Evolutionary conservation across 1,140 invertebrate genomes (phyloP), one percentile per base, ranked within the genome.

Genomic region (Trichonephila clavipes): DNA sequence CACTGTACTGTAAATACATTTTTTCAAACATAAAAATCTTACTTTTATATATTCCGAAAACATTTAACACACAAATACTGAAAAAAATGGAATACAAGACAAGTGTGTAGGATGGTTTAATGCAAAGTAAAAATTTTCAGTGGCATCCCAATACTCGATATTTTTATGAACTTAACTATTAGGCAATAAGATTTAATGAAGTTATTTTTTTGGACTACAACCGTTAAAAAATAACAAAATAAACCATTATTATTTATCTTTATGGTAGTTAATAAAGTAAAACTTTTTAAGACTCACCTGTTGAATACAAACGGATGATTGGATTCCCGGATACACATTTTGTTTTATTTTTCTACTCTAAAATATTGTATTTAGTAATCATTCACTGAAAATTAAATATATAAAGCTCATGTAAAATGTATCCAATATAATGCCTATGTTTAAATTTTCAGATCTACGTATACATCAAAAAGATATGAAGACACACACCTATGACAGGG

Each of bases 401-500:
- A 69, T 69, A n/a, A 24, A 24, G n/a, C n/a, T 69, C 24, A 4
- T 28, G 18, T 16, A 77, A 83, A 85, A 85, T 44, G n/a, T 92
- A 85, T 92, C 90, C 90, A 83, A 92, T 58, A 40, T 66, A 24
- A 92, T 81, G 90, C 90, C 90, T 81, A 77, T 66, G 85, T 92
- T 91, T 51, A 91, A 72, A 90, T 28, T 81, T 24, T 1, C 77
- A 92, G 59, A 81, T 81, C 89, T 92, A 92, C 90, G 90, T 92
- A 62, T 92, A 92, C 90, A 92, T 28, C 77, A 92, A 85, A 85
- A 90, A 81, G 89, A 90, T 90, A 90, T 82, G 89, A 90, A 90
- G 34, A 81, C 81, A 90, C 72, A 51, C 88, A 90, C 89, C 89
- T 90, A 64, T 72, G 44, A 81, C 28, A 61, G 51, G 58, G 72